These are phyloP conservation scores for Synanceia verrucosa DNA, from an alignment of 2,797 vertebrate genomes.

Conservation along the genomic window DNA sequence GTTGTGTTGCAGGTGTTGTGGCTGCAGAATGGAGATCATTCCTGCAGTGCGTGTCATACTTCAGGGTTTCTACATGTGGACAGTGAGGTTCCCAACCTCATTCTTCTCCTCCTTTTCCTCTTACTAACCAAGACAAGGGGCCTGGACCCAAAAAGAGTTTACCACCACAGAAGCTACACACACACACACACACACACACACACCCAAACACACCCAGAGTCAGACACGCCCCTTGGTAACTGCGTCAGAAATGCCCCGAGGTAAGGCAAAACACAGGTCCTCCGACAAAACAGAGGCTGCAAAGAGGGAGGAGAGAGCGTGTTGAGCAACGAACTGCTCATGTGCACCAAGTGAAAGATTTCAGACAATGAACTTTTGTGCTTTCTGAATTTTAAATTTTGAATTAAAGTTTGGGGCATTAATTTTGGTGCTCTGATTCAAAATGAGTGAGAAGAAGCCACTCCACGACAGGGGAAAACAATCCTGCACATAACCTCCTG, in stretches of 20 bases:
- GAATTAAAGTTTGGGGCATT: background rate
- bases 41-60: constrained; percentile 61
- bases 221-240: constrained; percentile 55
- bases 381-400: no score
- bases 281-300: constrained; percentile 3
- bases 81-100: constrained; percentile 45
- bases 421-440: no score
- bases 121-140: constrained; percentile 6
- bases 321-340: constrained; percentile 15
- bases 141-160: constrained; percentile 23
- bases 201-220: constrained; percentile 28
- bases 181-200: constrained; percentile 38
- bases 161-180: constrained; percentile 56
- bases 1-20: constrained; percentile 63
- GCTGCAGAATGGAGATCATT: constrained; percentile 57
- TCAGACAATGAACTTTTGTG: no score
- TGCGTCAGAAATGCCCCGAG: constrained; percentile 45
- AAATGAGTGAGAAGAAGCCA: no score
- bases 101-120: constrained; percentile 12
- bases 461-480: no score
- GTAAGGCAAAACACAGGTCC: constrained; percentile 44
- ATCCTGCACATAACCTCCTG: accelerated
- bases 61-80: constrained; percentile 42
- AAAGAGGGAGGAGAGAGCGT: background rate
- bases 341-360: background rate